Percentiles rank a stretch among this genome's conserved stretches.
phyloP scores from a whole-genome alignment of 2,888 invertebrate species.

The Drosophila mettleri region DNA sequence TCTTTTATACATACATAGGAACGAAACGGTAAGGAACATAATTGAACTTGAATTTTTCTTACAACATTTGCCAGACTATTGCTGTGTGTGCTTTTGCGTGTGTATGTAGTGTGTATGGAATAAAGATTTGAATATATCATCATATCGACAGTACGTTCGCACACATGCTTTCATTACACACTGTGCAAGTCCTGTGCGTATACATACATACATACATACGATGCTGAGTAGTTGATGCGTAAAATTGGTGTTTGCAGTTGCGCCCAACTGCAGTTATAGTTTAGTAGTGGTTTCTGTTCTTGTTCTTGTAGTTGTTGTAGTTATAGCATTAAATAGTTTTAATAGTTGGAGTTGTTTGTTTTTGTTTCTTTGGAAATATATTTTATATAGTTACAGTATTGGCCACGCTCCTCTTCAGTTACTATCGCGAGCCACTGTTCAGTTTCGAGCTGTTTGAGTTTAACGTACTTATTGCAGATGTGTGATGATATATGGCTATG shows the following conservation, averaged over 20 bases:
- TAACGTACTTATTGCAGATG: constrained; percentile 77
- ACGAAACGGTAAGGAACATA: constrained; percentile 79
- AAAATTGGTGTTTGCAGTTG: constrained; percentile 23
- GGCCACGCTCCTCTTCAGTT: constrained; percentile 6
- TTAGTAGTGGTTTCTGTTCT: constrained; percentile 33
- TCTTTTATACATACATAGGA: constrained; percentile 63
- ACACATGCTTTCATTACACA: constrained; percentile 7
- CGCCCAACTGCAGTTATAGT: constrained; percentile 43
- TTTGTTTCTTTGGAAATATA: constrained; percentile 18
- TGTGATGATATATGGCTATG: constrained; percentile 44
- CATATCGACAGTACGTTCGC: constrained; percentile 15
- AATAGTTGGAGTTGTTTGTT: constrained; percentile 31
- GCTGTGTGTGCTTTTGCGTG: constrained; percentile 31
- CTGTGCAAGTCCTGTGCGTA: constrained; percentile 1
- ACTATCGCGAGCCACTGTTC: constrained; percentile 13
- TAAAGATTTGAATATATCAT: constrained; percentile 42
- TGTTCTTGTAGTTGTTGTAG: constrained; percentile 30
- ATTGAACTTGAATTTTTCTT: constrained; percentile 73
- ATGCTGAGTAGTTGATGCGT: constrained; percentile 41
- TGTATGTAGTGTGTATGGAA: constrained; percentile 38
- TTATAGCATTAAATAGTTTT: constrained; percentile 37
- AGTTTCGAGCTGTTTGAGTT: constrained; percentile 74
- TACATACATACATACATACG: constrained; percentile 25
- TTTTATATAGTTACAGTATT: constrained; percentile 20
- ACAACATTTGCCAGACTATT: constrained; percentile 76